Base-by-base conservation (phyloP, 1,140 invertebrate species). In the Saxidomus purpurata region DNA sequence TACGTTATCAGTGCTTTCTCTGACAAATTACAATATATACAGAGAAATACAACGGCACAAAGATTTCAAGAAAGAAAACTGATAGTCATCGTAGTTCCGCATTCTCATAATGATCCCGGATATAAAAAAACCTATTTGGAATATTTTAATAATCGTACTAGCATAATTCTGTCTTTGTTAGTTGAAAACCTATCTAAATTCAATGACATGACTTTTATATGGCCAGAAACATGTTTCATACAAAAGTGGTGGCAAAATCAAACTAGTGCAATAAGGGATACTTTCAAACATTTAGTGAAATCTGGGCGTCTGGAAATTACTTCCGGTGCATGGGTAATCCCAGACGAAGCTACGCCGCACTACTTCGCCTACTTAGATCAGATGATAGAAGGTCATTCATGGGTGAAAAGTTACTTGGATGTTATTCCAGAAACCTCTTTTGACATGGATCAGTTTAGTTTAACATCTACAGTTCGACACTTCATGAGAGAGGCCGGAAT, bases 31-130 rank as follows among this genome's bases (percentile, higher is more conserved):
- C 15, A 22, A 28, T 8, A 63, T 28, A 28, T 63, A 4, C 4
- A 28, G 1, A 1, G 25, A 8, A 63, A 63, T 28, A n/a, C 1
- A 6, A 63, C 59, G 8, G 4, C 1, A 28, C n/a, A 4, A 6
- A 63, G 9, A 4, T 28, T 28, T 28, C 19, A 28, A 28, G 4
- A 28, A 63, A 34, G 38, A 40, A 22, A 8, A 4, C 25, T 74
- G 36, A 36, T 11, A 22, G 71, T 74, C 1, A 43, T 43, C 34
- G 71, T 74, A 4, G 25, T 74, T 19, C 71, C 43, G 19, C 71
- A 74, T 74, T 74, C 71, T 8, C 71, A 74, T 17, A 74, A 74
- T 28, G 71, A 74, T 28, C 71, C 71, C 36, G 71, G 71, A 8
- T 74, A 38, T 17, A 74, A 74, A n/a, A 74, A 74, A 28, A 74